Conservation (phyloP, 2,888 invertebrate species). For the Thera obeliscata region DNA sequence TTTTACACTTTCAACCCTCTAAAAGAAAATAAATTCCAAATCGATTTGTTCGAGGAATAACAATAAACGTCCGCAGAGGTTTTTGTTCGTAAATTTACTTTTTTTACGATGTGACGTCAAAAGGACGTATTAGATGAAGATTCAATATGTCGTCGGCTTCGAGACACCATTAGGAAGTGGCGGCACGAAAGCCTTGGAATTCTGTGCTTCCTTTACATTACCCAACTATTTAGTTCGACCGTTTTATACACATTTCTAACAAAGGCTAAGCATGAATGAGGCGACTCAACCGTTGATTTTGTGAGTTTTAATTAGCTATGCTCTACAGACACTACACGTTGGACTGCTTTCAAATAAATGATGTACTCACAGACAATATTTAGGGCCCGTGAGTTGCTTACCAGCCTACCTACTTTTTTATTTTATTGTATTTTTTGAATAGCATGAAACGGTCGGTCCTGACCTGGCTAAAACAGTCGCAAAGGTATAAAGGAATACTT, state of each 20-base stretch:
- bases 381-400: too few relatives aligned
- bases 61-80: conserved; percentile 25
- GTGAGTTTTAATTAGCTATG: too few relatives aligned
- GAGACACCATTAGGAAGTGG: conserved; percentile 80
- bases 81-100: conserved; percentile 54
- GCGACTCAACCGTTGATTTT: too few relatives aligned
- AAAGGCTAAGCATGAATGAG: not conserved
- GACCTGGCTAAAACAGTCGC: too few relatives aligned
- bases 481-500: too few relatives aligned
- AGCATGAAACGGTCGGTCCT: too few relatives aligned
- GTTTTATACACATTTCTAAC: not conserved
- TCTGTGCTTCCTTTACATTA: conserved; percentile 56
- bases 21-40: conserved; percentile 21
- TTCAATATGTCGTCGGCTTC: conserved; percentile 73
- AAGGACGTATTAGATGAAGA: conserved; percentile 75
- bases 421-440: too few relatives aligned
- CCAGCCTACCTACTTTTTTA: too few relatives aligned
- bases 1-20: conserved; percentile 3
- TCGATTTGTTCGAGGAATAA: conserved; percentile 30
- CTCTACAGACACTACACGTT: too few relatives aligned
- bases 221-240: conserved; percentile 23
- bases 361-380: too few relatives aligned
- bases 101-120: conserved; percentile 59
- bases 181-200: conserved; percentile 75
- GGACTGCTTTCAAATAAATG: too few relatives aligned